Conservation (phyloP, 2,113 vertebrate genomes). For the Halcyon senegalensis region DNA sequence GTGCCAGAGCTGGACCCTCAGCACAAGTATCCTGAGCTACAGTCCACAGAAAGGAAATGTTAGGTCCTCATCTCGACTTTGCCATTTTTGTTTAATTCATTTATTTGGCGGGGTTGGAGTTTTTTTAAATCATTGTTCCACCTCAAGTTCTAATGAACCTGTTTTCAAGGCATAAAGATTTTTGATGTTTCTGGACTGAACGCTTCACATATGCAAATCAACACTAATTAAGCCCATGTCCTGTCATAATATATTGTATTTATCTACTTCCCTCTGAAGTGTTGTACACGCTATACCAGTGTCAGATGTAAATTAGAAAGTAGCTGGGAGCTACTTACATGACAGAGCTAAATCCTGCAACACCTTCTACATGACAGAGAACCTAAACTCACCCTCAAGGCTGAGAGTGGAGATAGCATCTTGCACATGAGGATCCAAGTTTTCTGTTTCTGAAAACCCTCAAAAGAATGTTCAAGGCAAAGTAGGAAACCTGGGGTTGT, state of each 20-base stretch:
- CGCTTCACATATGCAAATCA: background rate
- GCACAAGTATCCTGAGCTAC: background rate
- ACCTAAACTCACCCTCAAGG: background rate
- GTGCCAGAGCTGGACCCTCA: background rate
- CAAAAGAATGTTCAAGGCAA: background rate
- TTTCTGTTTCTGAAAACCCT: background rate
- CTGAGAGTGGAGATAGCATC: background rate
- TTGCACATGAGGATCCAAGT: background rate
- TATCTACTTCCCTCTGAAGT: background rate
- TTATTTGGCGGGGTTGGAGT: background rate
- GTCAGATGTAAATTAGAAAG: background rate
- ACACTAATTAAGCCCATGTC: background rate
- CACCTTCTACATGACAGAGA: background rate
- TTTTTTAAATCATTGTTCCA: background rate
- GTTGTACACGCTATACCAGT: background rate
- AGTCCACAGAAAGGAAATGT: background rate
- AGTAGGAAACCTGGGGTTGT: background rate
- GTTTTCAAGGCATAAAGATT: background rate
- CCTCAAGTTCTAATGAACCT: background rate
- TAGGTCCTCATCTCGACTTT: fast-evolving
- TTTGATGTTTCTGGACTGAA: background rate
- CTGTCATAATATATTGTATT: background rate
- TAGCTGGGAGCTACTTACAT: background rate
- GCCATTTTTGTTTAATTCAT: background rate
- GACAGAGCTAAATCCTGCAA: background rate